phyloP scores from a whole-genome alignment of 1,140 invertebrate species.

The Rhopalosiphum maidis region DNA sequence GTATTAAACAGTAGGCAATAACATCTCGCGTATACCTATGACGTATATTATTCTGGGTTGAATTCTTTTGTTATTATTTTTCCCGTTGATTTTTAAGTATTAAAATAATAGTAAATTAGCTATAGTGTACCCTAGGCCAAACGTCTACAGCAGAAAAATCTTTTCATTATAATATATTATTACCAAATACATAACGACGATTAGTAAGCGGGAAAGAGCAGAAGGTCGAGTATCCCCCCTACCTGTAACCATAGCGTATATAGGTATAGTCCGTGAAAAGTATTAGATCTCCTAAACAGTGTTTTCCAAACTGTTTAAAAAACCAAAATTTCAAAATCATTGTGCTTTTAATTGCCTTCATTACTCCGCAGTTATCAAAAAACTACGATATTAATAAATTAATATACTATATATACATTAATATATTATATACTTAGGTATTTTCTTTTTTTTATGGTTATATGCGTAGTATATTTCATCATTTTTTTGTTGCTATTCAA shows the following conservation, averaged over 20 bases:
- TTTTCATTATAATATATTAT: neutral
- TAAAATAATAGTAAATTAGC: neutral
- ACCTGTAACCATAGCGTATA: neutral
- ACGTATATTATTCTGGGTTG: neutral
- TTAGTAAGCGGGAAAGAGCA: neutral
- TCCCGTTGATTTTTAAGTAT: neutral
- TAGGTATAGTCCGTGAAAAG: neutral
- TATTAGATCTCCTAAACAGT: neutral
- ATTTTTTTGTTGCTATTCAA: neutral
- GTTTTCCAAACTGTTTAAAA: conserved; percentile 19
- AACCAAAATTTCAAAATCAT: neutral
- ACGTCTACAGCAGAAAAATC: neutral
- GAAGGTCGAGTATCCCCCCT: conserved; percentile 15
- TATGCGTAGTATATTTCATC: neutral
- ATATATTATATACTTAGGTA: neutral
- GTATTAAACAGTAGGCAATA: neutral
- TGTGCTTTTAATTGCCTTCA: neutral
- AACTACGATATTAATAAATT: neutral
- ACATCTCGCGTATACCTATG: neutral
- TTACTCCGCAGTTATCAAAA: neutral
- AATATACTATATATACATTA: too few relatives aligned
- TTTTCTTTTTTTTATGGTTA: neutral
- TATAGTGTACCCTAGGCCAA: neutral
- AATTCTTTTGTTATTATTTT: conserved; percentile 9
- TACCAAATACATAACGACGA: neutral